Percentiles rank a stretch among this genome's conserved stretches.
phyloP scores from a whole-genome alignment of 1,140 invertebrate species.

The Temnothorax nylanderi region DNA sequence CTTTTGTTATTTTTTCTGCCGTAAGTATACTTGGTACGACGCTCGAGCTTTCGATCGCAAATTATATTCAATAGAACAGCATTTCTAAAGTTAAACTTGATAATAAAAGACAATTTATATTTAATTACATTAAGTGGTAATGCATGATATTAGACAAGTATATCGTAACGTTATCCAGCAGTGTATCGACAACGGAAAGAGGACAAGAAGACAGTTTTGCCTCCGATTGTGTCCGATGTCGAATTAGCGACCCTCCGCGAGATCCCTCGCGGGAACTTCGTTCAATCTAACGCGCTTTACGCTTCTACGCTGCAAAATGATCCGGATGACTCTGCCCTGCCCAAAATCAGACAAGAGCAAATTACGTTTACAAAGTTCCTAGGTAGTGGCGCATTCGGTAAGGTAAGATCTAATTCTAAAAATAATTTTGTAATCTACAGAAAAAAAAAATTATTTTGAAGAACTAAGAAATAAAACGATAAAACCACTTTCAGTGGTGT shows the following conservation, averaged over 20 bases:
- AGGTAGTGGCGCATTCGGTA: conserved; percentile 98
- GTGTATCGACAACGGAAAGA: conserved; percentile 86
- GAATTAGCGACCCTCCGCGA: conserved; percentile 95
- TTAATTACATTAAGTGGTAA: not conserved
- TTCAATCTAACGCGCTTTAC: conserved; percentile 94
- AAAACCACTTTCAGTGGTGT: not conserved
- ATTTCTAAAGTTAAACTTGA: not conserved
- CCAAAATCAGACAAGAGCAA: conserved; percentile 93
- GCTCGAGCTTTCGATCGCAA: not conserved
- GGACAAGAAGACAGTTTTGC: conserved; percentile 87
- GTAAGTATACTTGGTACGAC: conserved; percentile 76
- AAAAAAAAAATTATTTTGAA: not conserved
- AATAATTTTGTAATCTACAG: not conserved
- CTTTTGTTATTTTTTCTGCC: conserved; percentile 82
- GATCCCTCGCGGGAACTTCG: conserved; percentile 90
- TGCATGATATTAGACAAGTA: conserved; percentile 14
- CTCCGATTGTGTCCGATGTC: conserved; percentile 89
- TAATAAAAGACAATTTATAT: conserved; percentile 1
- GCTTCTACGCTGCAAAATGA: conserved; percentile 89
- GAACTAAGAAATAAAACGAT: not conserved
- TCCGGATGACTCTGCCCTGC: conserved; percentile 88
- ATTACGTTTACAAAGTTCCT: conserved; percentile 95
- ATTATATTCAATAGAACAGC: not conserved
- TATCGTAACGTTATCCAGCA: conserved; percentile 71
- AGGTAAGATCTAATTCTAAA: conserved; percentile 85